Base-by-base conservation (phyloP, 2,113 vertebrate species). In the Callopanchax toddi region DNA sequence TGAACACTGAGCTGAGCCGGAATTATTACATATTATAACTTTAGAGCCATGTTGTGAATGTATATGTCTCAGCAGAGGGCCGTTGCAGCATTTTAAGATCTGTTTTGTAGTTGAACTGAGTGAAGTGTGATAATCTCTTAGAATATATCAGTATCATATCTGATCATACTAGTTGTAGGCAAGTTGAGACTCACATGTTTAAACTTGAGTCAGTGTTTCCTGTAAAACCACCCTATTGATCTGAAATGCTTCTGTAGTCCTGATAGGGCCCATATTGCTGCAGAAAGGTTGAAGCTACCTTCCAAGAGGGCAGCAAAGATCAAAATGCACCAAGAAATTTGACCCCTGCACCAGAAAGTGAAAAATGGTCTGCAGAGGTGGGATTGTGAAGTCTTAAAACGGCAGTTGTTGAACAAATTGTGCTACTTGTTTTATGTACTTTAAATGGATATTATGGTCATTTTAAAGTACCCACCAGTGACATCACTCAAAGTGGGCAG, bases 301-400 rank as follows among this genome's bases (percentile, higher is more conserved):
- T 76, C 71, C 81, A 78, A 55, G 62, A 61, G 42, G 44, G 50
- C 53, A 50, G 53, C n/a, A 37, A 22, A 12, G 29, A 9, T 32
- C 29, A 45, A 62, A 75, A 67, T 73, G 49, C 36, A 51, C 55
- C 46, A 60, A 78, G 79, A 81, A 73, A 83, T 71, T 66, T 43
- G 82, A 84, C 64, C 79, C 74, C 74, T 80, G 82, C 78, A 79
- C 60, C 83, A 69, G 78, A 60, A 82, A 66, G 39, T 11, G 1
- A 44, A 73, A 77, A 51, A 51, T 55, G n/a, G 53, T 32, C 6
- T 7, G 29, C 36, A 37, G 36, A 37, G 36, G 12, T 37, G 36
- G 29, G 3, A 32, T 32, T 32, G 29, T 32, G 6, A 9, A 1
- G 29, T 6, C 29, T 32, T 6, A 6, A n/a, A 32, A 32, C 29